Conservation (phyloP, 2,888 invertebrate species). For the Odontothrips loti region DNA sequence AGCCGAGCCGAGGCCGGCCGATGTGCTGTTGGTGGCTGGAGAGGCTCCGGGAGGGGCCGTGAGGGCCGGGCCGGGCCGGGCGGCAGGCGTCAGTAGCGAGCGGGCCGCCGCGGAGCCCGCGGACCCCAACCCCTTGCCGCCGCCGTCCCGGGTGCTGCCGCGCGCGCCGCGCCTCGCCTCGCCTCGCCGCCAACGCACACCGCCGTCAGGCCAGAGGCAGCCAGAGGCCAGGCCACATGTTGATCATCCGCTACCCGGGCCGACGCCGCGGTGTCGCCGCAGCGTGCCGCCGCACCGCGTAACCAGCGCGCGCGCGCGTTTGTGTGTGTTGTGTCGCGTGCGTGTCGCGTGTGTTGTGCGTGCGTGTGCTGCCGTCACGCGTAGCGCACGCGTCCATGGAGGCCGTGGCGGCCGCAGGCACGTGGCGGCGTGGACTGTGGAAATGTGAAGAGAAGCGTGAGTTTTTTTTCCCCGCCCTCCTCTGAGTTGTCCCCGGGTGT, state of each 20-base stretch:
- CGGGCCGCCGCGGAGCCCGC: not conserved
- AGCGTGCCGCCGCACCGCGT: not conserved
- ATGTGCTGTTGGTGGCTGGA: not conserved
- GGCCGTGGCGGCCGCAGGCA: constrained; percentile 47
- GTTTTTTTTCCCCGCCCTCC: not conserved
- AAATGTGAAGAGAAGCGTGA: constrained; percentile 41
- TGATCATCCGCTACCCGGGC: constrained; percentile 28
- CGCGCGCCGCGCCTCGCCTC: not conserved
- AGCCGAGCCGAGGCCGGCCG: not conserved
- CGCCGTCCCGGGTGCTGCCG: not conserved
- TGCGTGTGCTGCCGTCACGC: not conserved
- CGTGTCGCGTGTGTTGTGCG: not conserved
- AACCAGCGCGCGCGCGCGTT: too few relatives aligned
- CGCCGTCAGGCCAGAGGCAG: not conserved
- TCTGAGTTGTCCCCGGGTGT: too few relatives aligned
- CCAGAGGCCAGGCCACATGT: too few relatives aligned
- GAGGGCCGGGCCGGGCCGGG: not conserved
- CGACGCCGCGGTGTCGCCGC: not conserved
- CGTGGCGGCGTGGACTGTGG: constrained; percentile 59
- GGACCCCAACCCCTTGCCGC: not conserved
- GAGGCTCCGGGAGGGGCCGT: not conserved
- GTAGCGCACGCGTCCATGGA: constrained; percentile 14
- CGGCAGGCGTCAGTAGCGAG: not conserved
- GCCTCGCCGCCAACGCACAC: not conserved
- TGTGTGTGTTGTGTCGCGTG: constrained; percentile 6